Evolutionary conservation across 2,888 invertebrate species (phyloP), one percentile per base, ranked within the genome.

Genomic region (Schrankia costaestrigalis): DNA sequence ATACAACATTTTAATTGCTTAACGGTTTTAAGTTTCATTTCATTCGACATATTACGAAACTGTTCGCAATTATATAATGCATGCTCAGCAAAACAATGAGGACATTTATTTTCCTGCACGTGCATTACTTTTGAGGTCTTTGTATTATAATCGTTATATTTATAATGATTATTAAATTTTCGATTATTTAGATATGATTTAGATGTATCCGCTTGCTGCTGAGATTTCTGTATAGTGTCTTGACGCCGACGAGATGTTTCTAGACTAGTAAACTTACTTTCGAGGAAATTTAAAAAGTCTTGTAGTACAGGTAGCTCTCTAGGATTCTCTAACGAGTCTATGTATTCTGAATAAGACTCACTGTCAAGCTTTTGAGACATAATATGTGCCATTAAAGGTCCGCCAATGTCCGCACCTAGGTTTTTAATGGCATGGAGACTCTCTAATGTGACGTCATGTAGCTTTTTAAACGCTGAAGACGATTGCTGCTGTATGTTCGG

Each of bases 351-450:
- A 11, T 53, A 25, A 3, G 41, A 44, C 2, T 53, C 43, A 0
- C 29, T 2, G 24, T 56, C 53, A 5, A 53, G 22, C 25, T 56
- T 56, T 19, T 45, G 38, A 1, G 34, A 11, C 6, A 53, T 13
- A 1, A 53, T 15, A 17, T 53, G 32, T 0, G 52, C 47, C 0
- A 53, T 10, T 1, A 56, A 11, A 0, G 53, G 51, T 11, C 52
- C 51, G 0, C 9, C 5, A 0, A 43, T 38, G 18, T 48, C 33
- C 0, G 39, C 31, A 0, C 42, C 52, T 4, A 52, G 14, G 9
- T 46, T 47, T 11, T 47, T 53, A 3, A 56, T 46, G 1, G 45
- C 50, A 15, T 59, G 48, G 1, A 55, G 24, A 13, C 44, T 40
- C 26, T 52, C 47, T 3, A n/a, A 14, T 1, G 41, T 29, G 1